Base-by-base conservation (phyloP, 2,797 vertebrate genomes). In the Peromyscus eremicus region DNA sequence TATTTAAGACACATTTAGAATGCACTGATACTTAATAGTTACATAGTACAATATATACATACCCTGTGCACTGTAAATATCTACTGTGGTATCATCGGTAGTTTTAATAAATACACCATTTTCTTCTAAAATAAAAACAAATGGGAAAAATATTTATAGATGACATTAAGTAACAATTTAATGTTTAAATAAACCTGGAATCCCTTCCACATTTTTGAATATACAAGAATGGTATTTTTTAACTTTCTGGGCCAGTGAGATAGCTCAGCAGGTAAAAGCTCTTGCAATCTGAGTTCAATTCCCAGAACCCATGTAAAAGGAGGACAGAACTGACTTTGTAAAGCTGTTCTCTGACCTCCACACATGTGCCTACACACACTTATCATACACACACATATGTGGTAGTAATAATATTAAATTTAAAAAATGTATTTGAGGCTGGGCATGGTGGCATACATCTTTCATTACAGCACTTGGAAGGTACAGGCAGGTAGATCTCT, bases 51-150 rank as follows among this genome's bases (percentile, higher is more conserved):
- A 81, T 3, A 1, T 17, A 62, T 86, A 98, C 98, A 95, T 98
- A 99, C 99, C 98, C 62, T 96, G 98, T 64, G 97, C 52, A 83
- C 96, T 5, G 55, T 87, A 97, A 97, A 95, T 97, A 85, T 99
- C 98, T 27, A 98, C 49, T 95, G 98, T 96, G 7, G 97, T 96
- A 96, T 98, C 97, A 71, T 99, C 99, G 89, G 98, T 87, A 34
- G 99, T 99, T 98, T 99, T 99, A 92, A 99, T 99, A 96, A 99
- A 99, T n/a, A 99, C 98, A 0, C 99, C 99, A 93, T 99, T 99
- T 98, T 99, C 99, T 97, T 99, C 99, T 99, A 98, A 95, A 98
- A 98, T 55, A 90, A 98, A 97, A 97, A 92, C n/a, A 97, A 95
- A 94, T n/a, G 71, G 10, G 32, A 84, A 95, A 91, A 62, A 21